These are phyloP conservation scores for Paraescarpia echinospica DNA, from an alignment of 1,140 invertebrate genomes.

Conservation along the genomic window DNA sequence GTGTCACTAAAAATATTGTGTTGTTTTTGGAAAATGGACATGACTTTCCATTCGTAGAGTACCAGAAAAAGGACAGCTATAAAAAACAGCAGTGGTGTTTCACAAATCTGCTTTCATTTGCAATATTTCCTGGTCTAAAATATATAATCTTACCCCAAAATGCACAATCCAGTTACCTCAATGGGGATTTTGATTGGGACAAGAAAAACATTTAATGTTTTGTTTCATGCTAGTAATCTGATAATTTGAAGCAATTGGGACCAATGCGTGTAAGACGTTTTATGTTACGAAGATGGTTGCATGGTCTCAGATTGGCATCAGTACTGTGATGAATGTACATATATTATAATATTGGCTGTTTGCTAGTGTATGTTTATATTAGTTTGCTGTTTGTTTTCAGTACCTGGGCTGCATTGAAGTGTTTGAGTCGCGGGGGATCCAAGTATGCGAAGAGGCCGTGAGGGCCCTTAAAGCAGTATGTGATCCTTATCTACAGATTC, in stretches of 20 bases:
- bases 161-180: no score
- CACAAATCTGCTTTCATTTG: no score
- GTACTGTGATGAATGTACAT: not conserved
- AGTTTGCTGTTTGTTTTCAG: constrained; percentile 59
- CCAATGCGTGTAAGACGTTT: not conserved
- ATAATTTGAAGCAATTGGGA: not conserved
- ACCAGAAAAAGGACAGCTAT: no score
- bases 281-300: not conserved
- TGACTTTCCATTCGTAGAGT: not conserved
- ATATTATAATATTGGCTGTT: not conserved
- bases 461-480: constrained; percentile 68
- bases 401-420: constrained; percentile 99
- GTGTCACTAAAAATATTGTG: not conserved
- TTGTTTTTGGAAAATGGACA: not conserved
- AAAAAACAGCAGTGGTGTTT: no score
- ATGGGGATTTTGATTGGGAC: no score
- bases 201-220: no score
- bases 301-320: not conserved
- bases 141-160: no score
- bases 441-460: constrained; percentile 97
- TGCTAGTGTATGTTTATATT: not conserved
- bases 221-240: not conserved
- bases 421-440: constrained; percentile 98
- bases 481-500: constrained; percentile 20
- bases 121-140: no score